These are phyloP conservation scores for Geodia barretti DNA, from an alignment of 37 sponge, comb jelly and placozoan genomes.

Conservation along the genomic window DNA sequence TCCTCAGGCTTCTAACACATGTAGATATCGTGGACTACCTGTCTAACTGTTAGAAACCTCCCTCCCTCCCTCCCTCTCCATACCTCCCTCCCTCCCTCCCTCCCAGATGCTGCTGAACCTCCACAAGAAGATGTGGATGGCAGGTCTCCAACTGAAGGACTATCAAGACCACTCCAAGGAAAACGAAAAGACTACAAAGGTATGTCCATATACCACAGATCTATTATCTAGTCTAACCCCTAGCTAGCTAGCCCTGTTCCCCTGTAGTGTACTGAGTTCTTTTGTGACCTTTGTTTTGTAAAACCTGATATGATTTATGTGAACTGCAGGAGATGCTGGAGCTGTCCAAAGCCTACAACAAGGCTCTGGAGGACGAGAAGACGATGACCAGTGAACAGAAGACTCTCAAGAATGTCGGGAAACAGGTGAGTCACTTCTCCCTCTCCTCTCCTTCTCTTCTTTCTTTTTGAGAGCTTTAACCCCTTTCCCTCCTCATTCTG, in stretches of 20 bases:
- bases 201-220: not conserved
- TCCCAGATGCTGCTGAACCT: constrained; percentile 94
- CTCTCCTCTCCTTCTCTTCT: not conserved
- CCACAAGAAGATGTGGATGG: constrained; percentile 98
- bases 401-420: constrained; percentile 97
- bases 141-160: constrained; percentile 88
- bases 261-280: not conserved
- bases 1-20: no score
- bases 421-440: constrained; percentile 63
- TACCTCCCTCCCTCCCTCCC: not conserved
- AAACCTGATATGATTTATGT: not conserved
- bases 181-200: constrained; percentile 90
- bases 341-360: constrained; percentile 87
- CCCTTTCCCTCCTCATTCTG: not conserved
- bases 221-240: not conserved
- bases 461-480: not conserved
- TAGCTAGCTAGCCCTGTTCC: not conserved
- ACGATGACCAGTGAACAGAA: constrained; percentile 92
- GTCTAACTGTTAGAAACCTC: no score
- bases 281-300: not conserved
- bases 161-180: constrained; percentile 75
- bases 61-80: constrained; percentile 3
- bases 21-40: no score
- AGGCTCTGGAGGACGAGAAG: constrained; percentile 94
- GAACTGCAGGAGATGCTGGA: constrained; percentile 90